These are phyloP conservation scores for Menidia beryllina DNA, from an alignment of 2,113 vertebrate species.

Conservation along the genomic window DNA sequence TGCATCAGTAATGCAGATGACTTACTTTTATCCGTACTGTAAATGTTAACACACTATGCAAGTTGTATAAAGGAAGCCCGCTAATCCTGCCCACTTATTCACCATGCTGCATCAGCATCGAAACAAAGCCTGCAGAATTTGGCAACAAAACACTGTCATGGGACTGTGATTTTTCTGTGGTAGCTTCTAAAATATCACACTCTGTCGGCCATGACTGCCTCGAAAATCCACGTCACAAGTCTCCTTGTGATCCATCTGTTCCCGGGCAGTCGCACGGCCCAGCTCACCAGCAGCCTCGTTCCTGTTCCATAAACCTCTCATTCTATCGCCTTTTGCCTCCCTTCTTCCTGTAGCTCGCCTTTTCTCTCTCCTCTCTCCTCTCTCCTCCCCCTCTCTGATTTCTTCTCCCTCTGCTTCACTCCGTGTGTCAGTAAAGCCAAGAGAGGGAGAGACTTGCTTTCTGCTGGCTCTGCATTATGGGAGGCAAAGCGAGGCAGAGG, in stretches of 20 bases:
- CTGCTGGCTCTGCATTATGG: conserved; percentile 84
- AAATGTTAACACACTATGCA: conserved; percentile 49
- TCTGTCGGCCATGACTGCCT: conserved; percentile 30
- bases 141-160: conserved; percentile 47
- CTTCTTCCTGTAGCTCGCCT: conserved; percentile 50
- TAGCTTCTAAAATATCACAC: conserved; percentile 43
- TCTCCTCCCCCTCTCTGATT: conserved; percentile 71
- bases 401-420: conserved; percentile 61
- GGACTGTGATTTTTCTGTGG: conserved; percentile 49
- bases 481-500: conserved; percentile 69
- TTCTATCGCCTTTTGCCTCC: conserved; percentile 49
- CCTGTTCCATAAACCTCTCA: conserved; percentile 65
- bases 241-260: conserved; percentile 49
- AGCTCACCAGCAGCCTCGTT: conserved; percentile 40
- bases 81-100: conserved; percentile 56
- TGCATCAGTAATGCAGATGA: too few relatives aligned
- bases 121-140: conserved; percentile 61
- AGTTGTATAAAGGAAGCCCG: conserved; percentile 46
- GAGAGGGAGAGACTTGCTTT: conserved; percentile 70
- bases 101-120: conserved; percentile 65
- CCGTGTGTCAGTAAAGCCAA: conserved; percentile 75
- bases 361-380: conserved; percentile 35
- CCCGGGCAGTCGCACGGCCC: conserved; percentile 32
- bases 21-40: background rate
- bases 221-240: conserved; percentile 37